Conservation (phyloP, 2,113 vertebrate species). For the Crotalus tigris region DNA sequence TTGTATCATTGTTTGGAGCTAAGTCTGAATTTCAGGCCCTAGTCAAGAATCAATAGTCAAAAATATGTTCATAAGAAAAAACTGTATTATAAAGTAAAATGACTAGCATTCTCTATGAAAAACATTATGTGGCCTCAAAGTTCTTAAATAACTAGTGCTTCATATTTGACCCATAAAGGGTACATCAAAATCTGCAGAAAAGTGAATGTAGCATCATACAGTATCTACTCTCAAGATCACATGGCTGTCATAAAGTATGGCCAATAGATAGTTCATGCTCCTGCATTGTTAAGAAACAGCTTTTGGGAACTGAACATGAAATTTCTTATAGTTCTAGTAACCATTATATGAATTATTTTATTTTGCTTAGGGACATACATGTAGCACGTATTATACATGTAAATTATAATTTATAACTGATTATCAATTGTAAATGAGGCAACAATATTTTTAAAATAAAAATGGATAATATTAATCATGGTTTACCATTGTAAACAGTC, state of each 20-base stretch:
- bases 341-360: not conserved
- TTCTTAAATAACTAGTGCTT: constrained; percentile 48
- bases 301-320: not conserved
- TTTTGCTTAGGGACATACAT: not conserved
- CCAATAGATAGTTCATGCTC: not conserved
- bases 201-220: not conserved
- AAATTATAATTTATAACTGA: not conserved
- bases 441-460: not conserved
- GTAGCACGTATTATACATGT: not conserved
- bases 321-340: not conserved
- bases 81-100: not conserved
- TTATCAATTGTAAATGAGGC: constrained; percentile 42
- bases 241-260: not conserved
- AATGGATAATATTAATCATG: not conserved
- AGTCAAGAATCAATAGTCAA: not conserved
- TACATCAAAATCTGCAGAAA: not conserved
- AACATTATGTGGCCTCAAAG: constrained; percentile 32
- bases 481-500: constrained; percentile 16
- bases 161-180: constrained; percentile 31
- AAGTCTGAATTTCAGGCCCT: not conserved
- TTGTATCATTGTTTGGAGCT: not conserved
- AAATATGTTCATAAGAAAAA: not conserved
- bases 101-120: constrained; percentile 52
- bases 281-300: not conserved
- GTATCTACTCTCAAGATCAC: not conserved